A percentile compares a stretch with the other conserved stretches of the same genome.
These are phyloP conservation scores for Telmatochromis sp. DNA, from an alignment of 2,113 vertebrate species.

Conservation along the genomic window DNA sequence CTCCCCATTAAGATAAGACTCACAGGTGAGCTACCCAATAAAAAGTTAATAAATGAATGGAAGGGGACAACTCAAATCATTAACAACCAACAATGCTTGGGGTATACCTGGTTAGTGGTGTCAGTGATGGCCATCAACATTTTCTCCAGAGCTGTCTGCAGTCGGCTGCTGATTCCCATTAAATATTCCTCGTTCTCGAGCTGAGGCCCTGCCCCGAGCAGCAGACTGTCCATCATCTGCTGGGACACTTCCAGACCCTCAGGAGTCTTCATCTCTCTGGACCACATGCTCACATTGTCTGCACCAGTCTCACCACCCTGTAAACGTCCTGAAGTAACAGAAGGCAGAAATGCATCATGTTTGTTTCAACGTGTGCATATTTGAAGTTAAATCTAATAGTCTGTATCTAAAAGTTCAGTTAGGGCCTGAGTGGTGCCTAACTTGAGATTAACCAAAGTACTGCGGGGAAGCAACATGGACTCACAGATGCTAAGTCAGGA, in stretches of 20 bases:
- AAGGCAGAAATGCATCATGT: neutral
- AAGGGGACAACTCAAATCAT: neutral
- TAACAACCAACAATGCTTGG: neutral
- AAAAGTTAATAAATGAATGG: neutral
- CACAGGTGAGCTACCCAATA: neutral
- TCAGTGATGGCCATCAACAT: slow-evolving; percentile 85
- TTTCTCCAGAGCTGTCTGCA: slow-evolving; percentile 86
- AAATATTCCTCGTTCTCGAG: slow-evolving; percentile 79
- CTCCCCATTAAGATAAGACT: neutral
- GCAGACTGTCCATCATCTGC: slow-evolving; percentile 65
- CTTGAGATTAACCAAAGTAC: neutral
- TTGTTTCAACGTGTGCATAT: neutral
- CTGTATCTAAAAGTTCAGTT: neutral
- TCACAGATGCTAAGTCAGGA: neutral
- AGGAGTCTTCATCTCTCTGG: slow-evolving; percentile 47
- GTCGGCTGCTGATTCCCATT: slow-evolving; percentile 78
- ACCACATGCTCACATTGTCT: slow-evolving; percentile 66
- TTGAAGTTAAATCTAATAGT: neutral
- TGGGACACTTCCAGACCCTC: slow-evolving; percentile 75
- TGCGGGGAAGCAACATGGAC: neutral
- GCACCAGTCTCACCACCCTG: slow-evolving; percentile 38
- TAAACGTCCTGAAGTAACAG: slow-evolving; percentile 35
- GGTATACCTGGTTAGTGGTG: slow-evolving; percentile 82
- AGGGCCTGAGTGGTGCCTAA: neutral
- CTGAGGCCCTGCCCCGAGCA: slow-evolving; percentile 72